These are phyloP conservation scores for Tiphia femorata DNA, from an alignment of 2,888 invertebrate genomes.

Conservation along the genomic window DNA sequence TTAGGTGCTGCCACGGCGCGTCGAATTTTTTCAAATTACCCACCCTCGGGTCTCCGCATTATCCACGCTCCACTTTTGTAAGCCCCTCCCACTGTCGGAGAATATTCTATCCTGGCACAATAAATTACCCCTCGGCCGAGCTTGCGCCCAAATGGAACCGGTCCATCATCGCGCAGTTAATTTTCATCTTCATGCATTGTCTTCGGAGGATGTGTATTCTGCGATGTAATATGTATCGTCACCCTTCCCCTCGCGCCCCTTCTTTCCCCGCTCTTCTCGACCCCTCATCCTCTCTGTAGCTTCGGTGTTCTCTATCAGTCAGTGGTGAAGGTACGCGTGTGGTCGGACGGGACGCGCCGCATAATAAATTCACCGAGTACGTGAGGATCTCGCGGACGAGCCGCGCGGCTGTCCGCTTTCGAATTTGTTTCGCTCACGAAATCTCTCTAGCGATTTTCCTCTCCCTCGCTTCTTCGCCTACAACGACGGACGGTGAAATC, in stretches of 20 bases:
- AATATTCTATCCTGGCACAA: too few relatives aligned
- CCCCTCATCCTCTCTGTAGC: not conserved
- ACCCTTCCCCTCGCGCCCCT: not conserved
- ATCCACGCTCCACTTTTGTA: too few relatives aligned
- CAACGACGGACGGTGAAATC: not conserved
- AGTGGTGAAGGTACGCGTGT: constrained; percentile 37
- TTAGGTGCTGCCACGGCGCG: too few relatives aligned
- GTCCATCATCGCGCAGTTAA: not conserved
- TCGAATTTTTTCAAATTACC: too few relatives aligned
- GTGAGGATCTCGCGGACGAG: not conserved
- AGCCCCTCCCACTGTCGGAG: too few relatives aligned
- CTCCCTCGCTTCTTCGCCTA: not conserved
- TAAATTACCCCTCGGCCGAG: too few relatives aligned
- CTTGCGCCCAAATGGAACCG: too few relatives aligned
- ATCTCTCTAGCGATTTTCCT: not conserved
- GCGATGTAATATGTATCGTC: not conserved
- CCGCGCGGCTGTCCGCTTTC: not conserved
- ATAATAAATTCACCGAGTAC: constrained; percentile 25
- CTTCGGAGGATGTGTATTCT: not conserved
- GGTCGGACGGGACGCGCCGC: constrained; percentile 31
- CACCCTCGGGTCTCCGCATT: too few relatives aligned
- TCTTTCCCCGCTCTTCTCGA: not conserved
- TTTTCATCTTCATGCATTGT: not conserved
- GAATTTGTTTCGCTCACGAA: not conserved
- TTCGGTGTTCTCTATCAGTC: not conserved